Base-by-base conservation (phyloP, 2,888 invertebrate species). In the Erebia ligea region DNA sequence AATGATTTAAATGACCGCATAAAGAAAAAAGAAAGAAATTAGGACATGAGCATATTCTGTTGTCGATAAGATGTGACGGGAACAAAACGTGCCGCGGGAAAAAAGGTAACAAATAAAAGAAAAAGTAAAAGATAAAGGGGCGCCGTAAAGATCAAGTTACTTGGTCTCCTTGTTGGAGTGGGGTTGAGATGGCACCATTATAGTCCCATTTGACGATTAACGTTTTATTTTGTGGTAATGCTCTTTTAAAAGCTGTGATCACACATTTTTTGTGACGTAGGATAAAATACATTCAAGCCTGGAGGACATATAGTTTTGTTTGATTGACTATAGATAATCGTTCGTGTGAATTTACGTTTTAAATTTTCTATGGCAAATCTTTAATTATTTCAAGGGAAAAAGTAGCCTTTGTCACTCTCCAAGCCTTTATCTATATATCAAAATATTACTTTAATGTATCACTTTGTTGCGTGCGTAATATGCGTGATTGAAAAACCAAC, bases 121-220 rank as follows among this genome's bases (percentile, higher is more conserved):
- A n/a, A 42, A 61, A 61, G 42, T 62, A 25, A 67, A 67, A 62
- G 13, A 68, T 62, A 62, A 48, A 62, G 62, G 61, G 61, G 61
- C 68, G 68, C 54, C 17, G 57, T 62, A 42, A 42, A 52, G 62
- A 68, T 68, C 68, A 45, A 45, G 62, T 68, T 63, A 45, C 68
- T 52, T 61, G 54, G 5, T 42, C 59, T 42, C 11, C 42, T 61
- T 19, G 61, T 42, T 19, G 19, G 17, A 45, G 42, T 42, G 40
- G 62, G 62, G 48, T 17, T 45, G 45, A 48, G 62, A 62, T 62
- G 62, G 21, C 62, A 61, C 45, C 61, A 62, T 62, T 62, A 62
- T 21, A 62, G 48, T 48, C 62, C 21, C 62, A 62, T 48, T 61
- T 62, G 62, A 48, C 42, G 59, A 61, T 61, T 61, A 11, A 1